Evolutionary conservation across 2,113 vertebrate species (phyloP).

Genomic region (Oriolus oriolus): DNA sequence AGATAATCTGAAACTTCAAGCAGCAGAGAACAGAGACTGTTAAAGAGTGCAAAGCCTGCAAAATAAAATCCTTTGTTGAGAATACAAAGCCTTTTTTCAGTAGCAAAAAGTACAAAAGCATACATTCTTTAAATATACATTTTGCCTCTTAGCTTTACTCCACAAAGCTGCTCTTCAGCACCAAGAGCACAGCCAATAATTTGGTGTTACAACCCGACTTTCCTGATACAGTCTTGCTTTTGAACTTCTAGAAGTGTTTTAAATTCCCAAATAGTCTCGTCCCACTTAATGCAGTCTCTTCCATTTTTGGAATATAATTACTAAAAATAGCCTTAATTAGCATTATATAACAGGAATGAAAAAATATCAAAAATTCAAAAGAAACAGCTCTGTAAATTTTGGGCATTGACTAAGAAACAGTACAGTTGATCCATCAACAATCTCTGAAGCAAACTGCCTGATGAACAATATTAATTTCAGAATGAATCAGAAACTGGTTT

Average conservation of each 20-base stretch:
- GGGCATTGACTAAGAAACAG: not conserved
- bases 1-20: constrained; percentile 44
- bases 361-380: not conserved
- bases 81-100: constrained; percentile 40
- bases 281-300: not conserved
- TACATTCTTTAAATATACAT: constrained; percentile 40
- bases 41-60: constrained; percentile 6
- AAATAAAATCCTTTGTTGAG: constrained; percentile 29
- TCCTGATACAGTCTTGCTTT: not conserved
- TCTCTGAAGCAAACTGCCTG: not conserved
- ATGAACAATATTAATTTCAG: not conserved
- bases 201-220: not conserved
- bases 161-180: not conserved
- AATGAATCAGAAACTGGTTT: not conserved
- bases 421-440: not conserved
- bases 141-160: constrained; percentile 47
- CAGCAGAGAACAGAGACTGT: not conserved
- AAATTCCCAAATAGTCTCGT: not conserved
- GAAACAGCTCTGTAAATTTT: not conserved
- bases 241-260: constrained; percentile 11
- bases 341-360: not conserved
- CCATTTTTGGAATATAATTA: not conserved
- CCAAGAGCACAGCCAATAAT: not conserved
- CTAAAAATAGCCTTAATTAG: constrained; percentile 9
- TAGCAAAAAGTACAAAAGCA: not conserved